A percentile compares a stretch with the other conserved stretches of the same genome.
Evolutionary conservation across 92 coral and sea anemone genomes (phyloP).

Genomic region (Zoanthus sociatus): DNA sequence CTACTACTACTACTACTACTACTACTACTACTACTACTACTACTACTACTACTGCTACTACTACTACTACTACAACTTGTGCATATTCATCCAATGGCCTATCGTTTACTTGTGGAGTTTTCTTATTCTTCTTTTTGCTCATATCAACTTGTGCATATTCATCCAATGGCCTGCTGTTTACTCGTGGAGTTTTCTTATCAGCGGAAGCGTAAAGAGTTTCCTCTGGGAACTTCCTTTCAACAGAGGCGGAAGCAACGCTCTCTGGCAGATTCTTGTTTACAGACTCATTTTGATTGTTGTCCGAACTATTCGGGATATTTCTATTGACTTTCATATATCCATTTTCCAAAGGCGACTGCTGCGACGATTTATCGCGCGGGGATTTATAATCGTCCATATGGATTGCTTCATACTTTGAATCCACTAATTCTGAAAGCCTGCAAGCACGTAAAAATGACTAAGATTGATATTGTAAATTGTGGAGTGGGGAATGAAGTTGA

Average conservation of each 20-base stretch:
- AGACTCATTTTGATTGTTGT: neutral
- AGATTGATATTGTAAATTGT: neutral
- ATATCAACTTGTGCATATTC: conserved; percentile 31
- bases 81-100: conserved; percentile 23
- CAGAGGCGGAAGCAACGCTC: neutral
- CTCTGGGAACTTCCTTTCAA: neutral
- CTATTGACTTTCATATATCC: neutral
- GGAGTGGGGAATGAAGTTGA: no score
- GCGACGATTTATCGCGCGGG: neutral
- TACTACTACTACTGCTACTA: no score
- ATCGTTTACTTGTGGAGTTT: neutral
- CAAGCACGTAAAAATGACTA: neutral
- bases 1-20: no score
- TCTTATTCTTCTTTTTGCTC: conserved; percentile 31
- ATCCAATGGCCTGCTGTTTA: neutral
- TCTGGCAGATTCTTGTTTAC: neutral
- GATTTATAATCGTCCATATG: conserved; percentile 1
- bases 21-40: no score
- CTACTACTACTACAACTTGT: conserved; percentile 27
- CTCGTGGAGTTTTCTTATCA: neutral
- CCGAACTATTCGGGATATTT: neutral
- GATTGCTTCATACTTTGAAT: conserved; percentile 24
- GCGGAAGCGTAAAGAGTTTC: neutral
- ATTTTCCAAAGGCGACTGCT: neutral
- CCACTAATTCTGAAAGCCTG: neutral